Base-by-base conservation (phyloP, 2,113 vertebrate species). In the Nycticorax nycticorax region DNA sequence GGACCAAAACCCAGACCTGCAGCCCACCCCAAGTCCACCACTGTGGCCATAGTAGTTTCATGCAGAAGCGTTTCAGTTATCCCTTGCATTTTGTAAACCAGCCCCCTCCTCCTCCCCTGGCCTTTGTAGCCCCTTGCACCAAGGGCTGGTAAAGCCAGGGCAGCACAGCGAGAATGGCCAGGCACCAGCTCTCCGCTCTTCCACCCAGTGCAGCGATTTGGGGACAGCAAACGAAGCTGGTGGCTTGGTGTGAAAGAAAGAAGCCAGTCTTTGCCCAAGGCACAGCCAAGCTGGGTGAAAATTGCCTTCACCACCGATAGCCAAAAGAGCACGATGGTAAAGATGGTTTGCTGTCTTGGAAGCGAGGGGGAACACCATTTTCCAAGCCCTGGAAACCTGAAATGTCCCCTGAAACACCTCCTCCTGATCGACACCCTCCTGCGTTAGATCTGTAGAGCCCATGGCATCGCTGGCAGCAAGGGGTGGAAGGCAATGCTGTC, bases 321-420 rank as follows among this genome's bases (percentile, higher is more conserved):
- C 43, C 41, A 69, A 63, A 50, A 53, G 6, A 12, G 6, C 48
- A 28, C 2, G 2, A 50, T 10, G 1, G 15, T 23, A 27, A 87
- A 72, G 23, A 28, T 14, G 14, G 12, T 41, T 69, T 88, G 22
- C 9, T 52, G 10, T 45, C 55, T 56, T 39, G 11, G 9, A 20
- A 9, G 8, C 6, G 1, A 59, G 9, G 8, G 14, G 3, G 1
- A 30, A 41, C 24, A 8, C 8, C n/a, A 0, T 17, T 87, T 89
- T 52, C 53, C 57, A 87, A 93, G 66, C 48, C 91, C 75, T 14
- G 12, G 69, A 94, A 92, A 52, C 43, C 18, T 43, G 24, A 52
- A 50, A 6, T 7, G 9, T 47, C 12, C 12, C 35, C 50, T 41
- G 20, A 81, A 88, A 88, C 26, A 7, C 45, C 33, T 37, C 41